Percentiles rank a stretch among this genome's conserved stretches.
Evolutionary conservation across 2,888 invertebrate genomes (phyloP).

Genomic region (Portevinia maculata): DNA sequence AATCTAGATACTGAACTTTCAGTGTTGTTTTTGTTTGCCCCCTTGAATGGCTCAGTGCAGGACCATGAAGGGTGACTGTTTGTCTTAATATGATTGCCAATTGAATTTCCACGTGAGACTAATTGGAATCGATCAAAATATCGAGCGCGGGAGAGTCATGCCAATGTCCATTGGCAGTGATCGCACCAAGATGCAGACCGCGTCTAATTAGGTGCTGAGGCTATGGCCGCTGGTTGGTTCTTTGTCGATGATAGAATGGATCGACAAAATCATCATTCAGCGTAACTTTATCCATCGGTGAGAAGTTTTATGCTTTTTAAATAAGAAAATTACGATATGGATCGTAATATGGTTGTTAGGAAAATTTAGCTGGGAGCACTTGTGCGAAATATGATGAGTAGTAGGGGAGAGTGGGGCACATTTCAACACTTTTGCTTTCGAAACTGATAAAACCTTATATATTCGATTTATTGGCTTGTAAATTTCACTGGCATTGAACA

Average conservation of each 20-base stretch:
- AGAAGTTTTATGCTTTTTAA: conserved; percentile 67
- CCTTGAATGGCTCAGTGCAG: neutral
- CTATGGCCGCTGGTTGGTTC: conserved; percentile 38
- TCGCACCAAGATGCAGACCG: conserved; percentile 26
- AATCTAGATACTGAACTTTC: conserved; percentile 36
- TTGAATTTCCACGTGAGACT: conserved; percentile 72
- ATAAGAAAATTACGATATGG: conserved; percentile 61
- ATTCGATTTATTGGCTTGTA: too few relatives aligned
- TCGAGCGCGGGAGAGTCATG: conserved; percentile 41
- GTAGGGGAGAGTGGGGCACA: too few relatives aligned
- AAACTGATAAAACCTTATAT: too few relatives aligned
- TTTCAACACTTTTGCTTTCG: too few relatives aligned
- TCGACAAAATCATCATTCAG: conserved; percentile 45
- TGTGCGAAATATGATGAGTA: conserved; percentile 1
- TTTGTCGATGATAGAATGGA: conserved; percentile 25
- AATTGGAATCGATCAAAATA: conserved; percentile 71
- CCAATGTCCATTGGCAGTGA: conserved; percentile 35
- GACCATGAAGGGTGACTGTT: conserved; percentile 72
- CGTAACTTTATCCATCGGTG: conserved; percentile 56
- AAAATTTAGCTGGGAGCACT: conserved; percentile 19
- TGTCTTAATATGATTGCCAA: conserved; percentile 74
- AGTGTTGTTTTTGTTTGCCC: neutral
- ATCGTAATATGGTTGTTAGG: conserved; percentile 56
- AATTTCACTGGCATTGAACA: too few relatives aligned
- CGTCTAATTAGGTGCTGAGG: conserved; percentile 66